Evolutionary conservation across 2,797 vertebrate genomes (phyloP).

Genomic region (Poeciliopsis presidionis): DNA sequence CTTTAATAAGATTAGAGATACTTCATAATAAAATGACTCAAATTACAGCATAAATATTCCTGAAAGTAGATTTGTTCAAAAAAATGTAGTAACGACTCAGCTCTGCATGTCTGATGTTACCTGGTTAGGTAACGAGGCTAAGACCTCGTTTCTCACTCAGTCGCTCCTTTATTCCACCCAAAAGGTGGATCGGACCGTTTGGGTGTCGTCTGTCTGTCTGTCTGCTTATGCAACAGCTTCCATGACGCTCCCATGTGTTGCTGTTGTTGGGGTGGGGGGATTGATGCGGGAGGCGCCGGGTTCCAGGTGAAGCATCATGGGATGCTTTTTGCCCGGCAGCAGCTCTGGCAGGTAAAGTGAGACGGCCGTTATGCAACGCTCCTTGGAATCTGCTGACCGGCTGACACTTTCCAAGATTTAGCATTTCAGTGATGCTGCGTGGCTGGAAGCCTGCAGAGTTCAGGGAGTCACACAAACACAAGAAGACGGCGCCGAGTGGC

Average conservation of each 20-base stretch:
- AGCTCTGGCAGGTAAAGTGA: conserved; percentile 39
- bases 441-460: not conserved
- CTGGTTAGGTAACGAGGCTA: conserved; percentile 25
- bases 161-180: conserved; percentile 11
- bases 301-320: conserved; percentile 9
- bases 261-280: conserved; percentile 12
- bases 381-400: conserved; percentile 39
- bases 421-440: conserved; percentile 30
- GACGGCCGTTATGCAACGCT: conserved; percentile 33
- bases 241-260: conserved; percentile 50
- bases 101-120: no score
- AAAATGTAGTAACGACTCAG: no score
- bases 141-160: conserved; percentile 4
- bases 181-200: conserved; percentile 1
- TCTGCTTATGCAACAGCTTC: conserved; percentile 54
- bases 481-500: no score
- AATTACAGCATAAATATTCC: no score
- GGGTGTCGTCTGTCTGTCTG: conserved; percentile 47
- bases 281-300: conserved; percentile 15
- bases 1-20: no score
- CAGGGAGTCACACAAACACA: conserved; percentile 10
- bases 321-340: conserved; percentile 24
- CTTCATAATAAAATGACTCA: no score
- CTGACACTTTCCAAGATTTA: conserved; percentile 31
- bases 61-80: no score